Evolutionary conservation across 2,113 vertebrate species (phyloP).

Genomic region (Silurus glanis): DNA sequence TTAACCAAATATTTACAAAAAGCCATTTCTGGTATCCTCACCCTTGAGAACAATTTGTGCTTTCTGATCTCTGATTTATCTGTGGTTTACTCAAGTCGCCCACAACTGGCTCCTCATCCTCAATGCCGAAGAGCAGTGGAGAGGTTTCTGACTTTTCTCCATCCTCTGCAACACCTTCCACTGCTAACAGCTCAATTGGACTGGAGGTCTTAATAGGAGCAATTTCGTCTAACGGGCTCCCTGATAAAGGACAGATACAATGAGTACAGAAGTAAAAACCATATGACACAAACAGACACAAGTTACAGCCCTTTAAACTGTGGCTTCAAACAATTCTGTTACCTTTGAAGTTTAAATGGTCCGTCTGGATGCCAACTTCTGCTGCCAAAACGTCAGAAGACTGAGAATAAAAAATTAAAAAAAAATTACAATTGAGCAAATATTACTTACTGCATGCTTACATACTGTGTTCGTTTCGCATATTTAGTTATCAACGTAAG

Average conservation of each 20-base stretch:
- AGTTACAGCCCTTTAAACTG: neutral
- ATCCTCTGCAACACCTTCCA: neutral
- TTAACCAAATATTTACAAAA: neutral
- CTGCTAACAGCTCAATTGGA: conserved; percentile 54
- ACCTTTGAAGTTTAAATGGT: conserved; percentile 39
- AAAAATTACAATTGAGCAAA: neutral
- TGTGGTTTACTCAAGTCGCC: neutral
- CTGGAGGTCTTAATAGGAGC: conserved; percentile 68
- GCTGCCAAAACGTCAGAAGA: conserved; percentile 16
- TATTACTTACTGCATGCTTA: neutral
- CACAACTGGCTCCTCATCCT: conserved; percentile 49
- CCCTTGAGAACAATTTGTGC: conserved; percentile 14
- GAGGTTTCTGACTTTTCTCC: conserved; percentile 35
- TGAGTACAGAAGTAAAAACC: neutral
- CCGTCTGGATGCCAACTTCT: conserved; percentile 1
- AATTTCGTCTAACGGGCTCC: conserved; percentile 50
- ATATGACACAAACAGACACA: neutral
- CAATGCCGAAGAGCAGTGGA: conserved; percentile 60
- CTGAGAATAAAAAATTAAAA: conserved; percentile 27
- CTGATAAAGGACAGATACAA: neutral
- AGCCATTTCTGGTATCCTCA: neutral
- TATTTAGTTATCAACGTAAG: neutral
- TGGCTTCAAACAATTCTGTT: neutral
- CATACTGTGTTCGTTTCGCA: neutral
- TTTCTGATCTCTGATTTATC: conserved; percentile 27